Percentiles rank a stretch among this genome's conserved stretches.
Evolutionary conservation across 2,797 vertebrate genomes (phyloP).

Genomic region (Ibycter americanus): DNA sequence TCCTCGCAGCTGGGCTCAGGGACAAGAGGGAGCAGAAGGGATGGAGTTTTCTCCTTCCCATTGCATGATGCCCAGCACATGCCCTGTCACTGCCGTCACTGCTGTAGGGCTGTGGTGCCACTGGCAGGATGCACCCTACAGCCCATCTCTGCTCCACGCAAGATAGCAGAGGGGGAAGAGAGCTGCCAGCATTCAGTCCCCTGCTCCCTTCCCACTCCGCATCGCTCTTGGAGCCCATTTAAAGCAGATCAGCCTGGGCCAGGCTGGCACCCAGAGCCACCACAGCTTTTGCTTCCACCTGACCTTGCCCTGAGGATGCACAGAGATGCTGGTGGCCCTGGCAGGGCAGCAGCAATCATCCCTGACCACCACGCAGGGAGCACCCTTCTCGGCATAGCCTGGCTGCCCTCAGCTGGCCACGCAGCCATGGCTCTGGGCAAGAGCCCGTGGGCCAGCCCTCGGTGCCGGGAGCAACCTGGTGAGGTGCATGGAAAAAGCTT

Average conservation of each 20-base stretch:
- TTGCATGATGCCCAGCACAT: neutral
- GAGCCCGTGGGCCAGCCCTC: neutral
- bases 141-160: neutral
- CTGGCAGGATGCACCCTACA: neutral
- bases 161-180: neutral
- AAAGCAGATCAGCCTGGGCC: neutral
- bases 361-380: neutral
- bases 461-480: neutral
- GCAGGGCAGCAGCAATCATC: neutral
- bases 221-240: neutral
- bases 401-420: neutral
- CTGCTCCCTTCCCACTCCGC: neutral
- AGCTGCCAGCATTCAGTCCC: neutral
- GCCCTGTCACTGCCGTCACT: rapidly evolving
- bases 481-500: neutral
- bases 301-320: neutral
- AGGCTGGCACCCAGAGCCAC: neutral
- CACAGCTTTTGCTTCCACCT: neutral
- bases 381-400: neutral
- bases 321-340: neutral
- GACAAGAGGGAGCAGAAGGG: neutral
- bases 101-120: neutral
- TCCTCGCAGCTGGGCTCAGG: neutral
- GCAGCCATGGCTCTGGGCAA: neutral
- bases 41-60: neutral